Base-by-base conservation (phyloP, 1,140 invertebrate genomes). In the Drosophila truncata region DNA sequence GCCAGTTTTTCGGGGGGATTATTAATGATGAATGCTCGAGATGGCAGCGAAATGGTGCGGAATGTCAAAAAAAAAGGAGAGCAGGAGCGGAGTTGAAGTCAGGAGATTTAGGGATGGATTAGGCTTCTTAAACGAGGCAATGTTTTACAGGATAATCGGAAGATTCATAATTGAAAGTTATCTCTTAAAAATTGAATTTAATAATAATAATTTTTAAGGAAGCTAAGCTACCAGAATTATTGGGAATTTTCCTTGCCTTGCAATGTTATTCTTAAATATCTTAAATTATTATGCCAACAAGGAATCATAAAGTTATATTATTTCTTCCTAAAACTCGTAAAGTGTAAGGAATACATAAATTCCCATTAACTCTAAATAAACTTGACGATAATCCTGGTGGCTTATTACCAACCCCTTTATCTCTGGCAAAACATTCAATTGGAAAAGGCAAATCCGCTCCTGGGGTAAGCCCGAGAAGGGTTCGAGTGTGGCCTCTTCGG, bases 1-100 rank as follows among this genome's bases (percentile, higher is more conserved):
- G 63, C 62, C 57, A 58, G 62, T 75, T 84, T 60, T 35, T 55
- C 33, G 52, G 64, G 50, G 67, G 84, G 84, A 87, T 87, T 87
- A 87, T 87, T 87, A 87, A 87, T 87, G 84, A 87, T 87, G 85
- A 90, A 87, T 87, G 84, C 84, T 84, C 87, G 80, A 90, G 84
- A 90, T 78, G 84, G 85, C 84, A 87, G 77, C 81, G 85, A 87
- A 87, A 87, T 87, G 84, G 85, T 79, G 64, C 73, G 85, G 85
- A 90, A 87, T 87, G 80, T 84, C 42, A 64, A 35, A 61, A 61
- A 46, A 7, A 18, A 10, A 27, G 4, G 25, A 49, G 39, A 25
- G 31, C 52, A 73, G 70, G 67, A 72, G 37, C 54, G 67, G 67
- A 72, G 42, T 39, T 41, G 7, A 23, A 49, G 39, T 33, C 13